Base-by-base conservation (phyloP, 2,113 vertebrate genomes). In the Dicerorhinus sumatrensis region DNA sequence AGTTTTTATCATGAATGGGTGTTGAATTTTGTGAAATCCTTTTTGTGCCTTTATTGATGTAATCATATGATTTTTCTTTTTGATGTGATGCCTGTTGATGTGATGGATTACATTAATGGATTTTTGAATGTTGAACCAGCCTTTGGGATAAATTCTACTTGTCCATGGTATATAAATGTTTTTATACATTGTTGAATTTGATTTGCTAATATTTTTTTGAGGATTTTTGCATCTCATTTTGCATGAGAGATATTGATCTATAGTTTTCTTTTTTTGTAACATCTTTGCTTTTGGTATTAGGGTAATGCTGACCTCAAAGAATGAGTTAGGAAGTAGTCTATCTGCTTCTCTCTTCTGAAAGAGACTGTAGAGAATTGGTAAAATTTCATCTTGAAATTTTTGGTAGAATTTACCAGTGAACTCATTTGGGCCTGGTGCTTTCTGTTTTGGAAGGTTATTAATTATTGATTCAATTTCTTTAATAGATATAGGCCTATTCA, bases 141-240 rank as follows among this genome's bases (percentile, higher is more conserved):
- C 36, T 89, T 73, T 75, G 8, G 10, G 29, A 63, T 89, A 83
- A 75, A 82, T 82, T 58, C 31, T 29, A 83, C 46, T 65, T 82
- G 58, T 21, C 89, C 48, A 83, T 83, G 18, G 29, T 70, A 13
- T 72, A 25, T n/a, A 79, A 69, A 46, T 65, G 65, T 54, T 70
- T 88, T 82, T 82, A 82, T 82, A 89, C 27, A 56, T 94, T 82
- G 56, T 65, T 75, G 60, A 89, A 75, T 75, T 89, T 13, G 33
- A 56, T 75, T 62, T 94, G 58, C 33, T 89, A 36, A 89, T 73
- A 27, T 65, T 65, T 82, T 91, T 6, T 91, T 73, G 67, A 70
- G 20, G 14, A 42, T 73, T 70, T 91, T 94, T 82, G 6, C 21
- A 70, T 42, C 60, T 94, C n/a, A n/a, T n/a, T n/a, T n/a, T n/a